Evolutionary conservation across 2,113 vertebrate species (phyloP).

Genomic region (Ceyx cyanopectus): DNA sequence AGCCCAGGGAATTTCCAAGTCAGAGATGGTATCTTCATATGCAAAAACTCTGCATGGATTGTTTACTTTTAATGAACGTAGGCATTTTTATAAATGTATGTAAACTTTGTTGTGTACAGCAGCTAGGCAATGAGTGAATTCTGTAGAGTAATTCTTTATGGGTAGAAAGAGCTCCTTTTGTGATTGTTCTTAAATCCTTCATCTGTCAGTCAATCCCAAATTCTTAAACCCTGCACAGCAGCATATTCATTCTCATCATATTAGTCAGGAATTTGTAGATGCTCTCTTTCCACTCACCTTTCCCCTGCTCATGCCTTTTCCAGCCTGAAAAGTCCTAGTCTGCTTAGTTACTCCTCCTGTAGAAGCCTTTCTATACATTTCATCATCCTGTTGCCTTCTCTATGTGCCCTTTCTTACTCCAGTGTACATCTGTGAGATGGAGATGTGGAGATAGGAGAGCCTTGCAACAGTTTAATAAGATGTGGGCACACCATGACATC

Average conservation of each 20-base stretch:
- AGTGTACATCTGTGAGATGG: not conserved
- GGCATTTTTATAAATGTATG: fast-evolving
- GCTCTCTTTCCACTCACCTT: not conserved
- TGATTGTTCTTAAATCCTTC: not conserved
- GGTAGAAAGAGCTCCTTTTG: not conserved
- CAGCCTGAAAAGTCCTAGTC: not conserved
- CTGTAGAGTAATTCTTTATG: not conserved
- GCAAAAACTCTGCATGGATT: not conserved
- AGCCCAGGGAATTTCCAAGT: not conserved
- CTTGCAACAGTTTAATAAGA: fast-evolving
- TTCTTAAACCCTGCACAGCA: not conserved
- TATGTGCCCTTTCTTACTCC: not conserved
- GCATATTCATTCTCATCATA: not conserved
- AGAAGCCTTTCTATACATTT: not conserved
- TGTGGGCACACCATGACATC: not conserved
- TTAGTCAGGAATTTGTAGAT: not conserved
- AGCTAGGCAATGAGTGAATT: not conserved
- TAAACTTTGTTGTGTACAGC: not conserved
- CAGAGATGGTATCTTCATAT: not conserved
- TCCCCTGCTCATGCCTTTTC: not conserved
- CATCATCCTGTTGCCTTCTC: not conserved
- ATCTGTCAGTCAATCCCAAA: not conserved
- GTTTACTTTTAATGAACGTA: not conserved
- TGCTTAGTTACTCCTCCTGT: not conserved
- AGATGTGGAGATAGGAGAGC: not conserved